Base-by-base conservation (phyloP, 1,140 invertebrate genomes). In the Scaptomyza hsui region DNA sequence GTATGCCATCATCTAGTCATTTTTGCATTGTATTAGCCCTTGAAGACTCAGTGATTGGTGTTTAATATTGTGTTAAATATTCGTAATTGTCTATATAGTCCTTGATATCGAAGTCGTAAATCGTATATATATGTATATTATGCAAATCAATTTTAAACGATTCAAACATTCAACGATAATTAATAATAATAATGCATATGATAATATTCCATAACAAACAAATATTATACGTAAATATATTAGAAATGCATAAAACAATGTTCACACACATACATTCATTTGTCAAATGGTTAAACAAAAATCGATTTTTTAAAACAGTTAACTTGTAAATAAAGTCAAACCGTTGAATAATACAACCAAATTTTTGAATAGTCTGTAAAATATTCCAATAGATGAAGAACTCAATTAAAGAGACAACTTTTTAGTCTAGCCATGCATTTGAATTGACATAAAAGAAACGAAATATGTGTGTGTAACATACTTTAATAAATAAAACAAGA, bases 1-100 rank as follows among this genome's bases (percentile, higher is more conserved):
- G 80, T 86, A 77, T 85, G 82, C 63, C 77, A 85, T 83, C 72
- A 80, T 77, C 57, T 79, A 77, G 63, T 73, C 60, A 64, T 77
- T 80, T 26, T 88, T 86, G 77, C 77, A 62, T 81, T 81, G 53
- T 80, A 88, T 88, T 86, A 86, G 81, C 74, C 82, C 73, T 88
- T 86, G 78, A 81, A 86, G 78, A 82, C 81, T 75, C 82, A 81
- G 82, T 86, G 78, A 88, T 86, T 86, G 81, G 81, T 86, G 81
- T 88, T 86, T 81, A 88, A 88, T 86, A 86, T 86, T 86, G 82
- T 86, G 81, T 88, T 86, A 75, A 61, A 77, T 86, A 88, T 81
- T 81, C 77, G 82, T 86, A 81, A 77, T 85, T 85, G 81, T 85
- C 80, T 85, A 86, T 85, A 86, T 88, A 86, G 82, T 81, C 74